phyloP scores from a whole-genome alignment of 1,140 invertebrate genomes.

The Lucilia cuprina region DNA sequence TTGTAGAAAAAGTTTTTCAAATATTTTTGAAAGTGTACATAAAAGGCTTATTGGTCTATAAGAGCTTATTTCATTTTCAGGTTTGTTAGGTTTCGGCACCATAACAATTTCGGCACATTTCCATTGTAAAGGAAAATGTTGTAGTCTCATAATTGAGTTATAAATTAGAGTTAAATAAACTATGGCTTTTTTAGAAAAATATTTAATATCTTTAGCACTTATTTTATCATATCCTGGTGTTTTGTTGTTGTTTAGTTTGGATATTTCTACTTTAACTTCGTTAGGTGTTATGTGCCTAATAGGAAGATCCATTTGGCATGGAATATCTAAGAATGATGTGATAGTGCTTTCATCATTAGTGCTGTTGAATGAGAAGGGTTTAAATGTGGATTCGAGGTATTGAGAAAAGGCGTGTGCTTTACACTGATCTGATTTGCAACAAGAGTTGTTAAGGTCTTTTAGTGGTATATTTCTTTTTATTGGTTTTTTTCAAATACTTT shows the following conservation, averaged over 20 bases:
- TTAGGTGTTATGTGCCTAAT: conserved; percentile 19
- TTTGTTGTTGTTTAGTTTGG: conserved; percentile 41
- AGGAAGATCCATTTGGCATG: conserved; percentile 31
- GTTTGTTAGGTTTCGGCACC: neutral
- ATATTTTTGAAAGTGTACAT: conserved; percentile 49
- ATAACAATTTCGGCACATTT: neutral
- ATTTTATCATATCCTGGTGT: conserved; percentile 42
- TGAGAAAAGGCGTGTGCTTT: conserved; percentile 39
- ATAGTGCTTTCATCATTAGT: conserved; percentile 12
- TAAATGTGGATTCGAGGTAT: conserved; percentile 35
- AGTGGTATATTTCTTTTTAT: conserved; percentile 33
- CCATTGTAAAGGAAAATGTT: neutral
- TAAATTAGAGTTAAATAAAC: conserved; percentile 36
- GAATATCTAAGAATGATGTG: conserved; percentile 10
- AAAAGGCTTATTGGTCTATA: conserved; percentile 42
- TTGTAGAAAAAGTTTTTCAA: conserved; percentile 48
- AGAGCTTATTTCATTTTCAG: neutral
- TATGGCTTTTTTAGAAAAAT: conserved; percentile 38
- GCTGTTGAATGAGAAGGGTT: conserved; percentile 19
- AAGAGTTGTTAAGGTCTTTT: conserved; percentile 9
- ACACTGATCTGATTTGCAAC: conserved; percentile 32
- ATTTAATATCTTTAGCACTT: conserved; percentile 34
- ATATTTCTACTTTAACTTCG: conserved; percentile 41
- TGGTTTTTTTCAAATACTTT: conserved; percentile 36
- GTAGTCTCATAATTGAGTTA: conserved; percentile 37